Percentiles rank a stretch among this genome's conserved stretches.
Evolutionary conservation across 2,113 vertebrate species (phyloP).

Genomic region (Grantiella picta): DNA sequence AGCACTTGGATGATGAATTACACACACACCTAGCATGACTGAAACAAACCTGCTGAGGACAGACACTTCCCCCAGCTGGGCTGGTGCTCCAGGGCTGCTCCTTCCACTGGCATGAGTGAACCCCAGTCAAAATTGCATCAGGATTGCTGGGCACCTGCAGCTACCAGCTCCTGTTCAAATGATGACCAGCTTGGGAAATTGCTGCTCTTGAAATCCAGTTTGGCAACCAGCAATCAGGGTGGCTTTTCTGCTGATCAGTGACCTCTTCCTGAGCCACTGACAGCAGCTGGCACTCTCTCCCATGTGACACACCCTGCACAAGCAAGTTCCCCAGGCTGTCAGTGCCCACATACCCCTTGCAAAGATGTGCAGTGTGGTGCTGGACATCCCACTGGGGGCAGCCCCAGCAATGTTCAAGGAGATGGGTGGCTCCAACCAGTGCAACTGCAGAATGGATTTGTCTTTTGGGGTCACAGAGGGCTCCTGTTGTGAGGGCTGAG

Average conservation of each 20-base stretch:
- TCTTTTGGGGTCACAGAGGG: neutral
- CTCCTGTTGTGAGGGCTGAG: neutral
- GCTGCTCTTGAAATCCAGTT: neutral
- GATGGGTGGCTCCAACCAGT: neutral
- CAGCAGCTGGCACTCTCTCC: neutral
- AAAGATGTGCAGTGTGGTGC: accelerated
- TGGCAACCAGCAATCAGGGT: neutral
- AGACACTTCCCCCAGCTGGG: neutral
- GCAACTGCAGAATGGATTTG: neutral
- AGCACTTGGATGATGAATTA: slow-evolving; percentile 17
- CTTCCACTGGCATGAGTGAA: neutral
- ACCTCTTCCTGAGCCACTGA: neutral
- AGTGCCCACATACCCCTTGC: neutral
- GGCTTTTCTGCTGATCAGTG: neutral
- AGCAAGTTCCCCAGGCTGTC: neutral
- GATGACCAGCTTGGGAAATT: neutral
- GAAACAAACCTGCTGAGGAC: neutral
- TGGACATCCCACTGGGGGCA: accelerated
- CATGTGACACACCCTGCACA: neutral
- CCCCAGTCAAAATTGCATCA: neutral
- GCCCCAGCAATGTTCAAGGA: neutral
- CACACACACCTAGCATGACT: neutral
- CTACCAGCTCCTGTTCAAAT: neutral
- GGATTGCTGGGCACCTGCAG: neutral
- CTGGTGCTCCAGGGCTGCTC: neutral